Percentiles rank a stretch among this genome's conserved stretches.
Conservation (phyloP, 2,797 vertebrate genomes). For the Crenichthys baileyi region DNA sequence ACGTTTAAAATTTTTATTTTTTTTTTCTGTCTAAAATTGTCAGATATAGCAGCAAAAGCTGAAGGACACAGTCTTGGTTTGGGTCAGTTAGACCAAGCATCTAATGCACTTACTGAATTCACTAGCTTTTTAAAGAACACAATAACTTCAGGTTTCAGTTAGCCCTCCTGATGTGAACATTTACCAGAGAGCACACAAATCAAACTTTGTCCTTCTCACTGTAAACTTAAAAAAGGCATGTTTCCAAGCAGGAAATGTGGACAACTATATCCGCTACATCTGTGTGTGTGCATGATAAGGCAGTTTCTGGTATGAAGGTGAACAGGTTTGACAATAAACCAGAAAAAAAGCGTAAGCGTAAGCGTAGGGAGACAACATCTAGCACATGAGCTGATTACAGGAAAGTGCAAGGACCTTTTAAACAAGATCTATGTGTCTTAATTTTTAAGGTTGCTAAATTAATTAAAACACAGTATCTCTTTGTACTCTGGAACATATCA, state of each 20-base stretch:
- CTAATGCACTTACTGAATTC: background rate
- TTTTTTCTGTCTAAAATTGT: background rate
- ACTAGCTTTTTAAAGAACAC: background rate
- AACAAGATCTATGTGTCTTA: background rate
- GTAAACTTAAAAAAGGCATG: background rate
- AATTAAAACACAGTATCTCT: too few species aligned
- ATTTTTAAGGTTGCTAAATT: too few species aligned
- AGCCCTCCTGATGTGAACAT: background rate
- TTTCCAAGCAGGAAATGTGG: slow-evolving; percentile 2
- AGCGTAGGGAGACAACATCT: background rate
- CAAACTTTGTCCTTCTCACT: background rate
- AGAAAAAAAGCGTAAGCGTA: background rate
- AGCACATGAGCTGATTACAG: background rate
- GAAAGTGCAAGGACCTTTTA: background rate
- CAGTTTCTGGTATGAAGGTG: background rate
- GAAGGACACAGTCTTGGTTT: background rate
- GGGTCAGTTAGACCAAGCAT: background rate
- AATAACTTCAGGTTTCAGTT: background rate
- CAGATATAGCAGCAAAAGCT: background rate
- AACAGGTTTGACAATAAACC: slow-evolving; percentile 12
- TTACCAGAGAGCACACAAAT: background rate
- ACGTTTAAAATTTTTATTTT: background rate
- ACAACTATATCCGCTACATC: background rate
- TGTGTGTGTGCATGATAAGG: background rate
- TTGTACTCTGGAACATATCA: too few species aligned